These are phyloP conservation scores for Ganaspis brasiliensis DNA, from an alignment of 2,888 invertebrate species.

Conservation along the genomic window DNA sequence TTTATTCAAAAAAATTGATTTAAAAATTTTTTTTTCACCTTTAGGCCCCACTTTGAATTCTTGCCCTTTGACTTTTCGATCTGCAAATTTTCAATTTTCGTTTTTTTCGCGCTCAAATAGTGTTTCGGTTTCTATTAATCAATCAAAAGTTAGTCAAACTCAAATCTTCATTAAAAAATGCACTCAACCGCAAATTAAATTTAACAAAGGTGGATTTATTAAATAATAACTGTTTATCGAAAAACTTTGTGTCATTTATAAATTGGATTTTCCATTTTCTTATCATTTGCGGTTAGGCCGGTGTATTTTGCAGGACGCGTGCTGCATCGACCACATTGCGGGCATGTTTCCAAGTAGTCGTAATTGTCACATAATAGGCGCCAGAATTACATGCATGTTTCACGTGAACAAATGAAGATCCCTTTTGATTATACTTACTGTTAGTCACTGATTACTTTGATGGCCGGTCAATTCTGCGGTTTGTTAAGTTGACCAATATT, in stretches of 20 bases:
- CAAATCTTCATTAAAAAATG: no score
- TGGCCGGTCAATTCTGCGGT: slow-evolving; percentile 41
- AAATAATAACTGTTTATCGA: slow-evolving; percentile 9
- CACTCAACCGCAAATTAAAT: no score
- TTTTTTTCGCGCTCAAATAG: no score
- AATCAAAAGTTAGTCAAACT: no score
- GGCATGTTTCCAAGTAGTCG: slow-evolving; percentile 47
- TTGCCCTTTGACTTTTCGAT: no score
- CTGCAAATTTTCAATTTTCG: no score
- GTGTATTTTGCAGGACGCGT: slow-evolving; percentile 50
- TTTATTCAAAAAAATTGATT: no score
- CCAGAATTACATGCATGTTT: slow-evolving; percentile 36
- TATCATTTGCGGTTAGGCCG: slow-evolving; percentile 2
- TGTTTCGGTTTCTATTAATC: no score
- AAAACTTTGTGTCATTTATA: not conserved
- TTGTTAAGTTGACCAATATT: slow-evolving; percentile 55
- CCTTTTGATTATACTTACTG: not conserved
- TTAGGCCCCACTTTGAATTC: no score
- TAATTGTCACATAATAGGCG: slow-evolving; percentile 45
- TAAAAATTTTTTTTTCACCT: no score
- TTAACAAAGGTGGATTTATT: not conserved
- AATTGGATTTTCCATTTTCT: not conserved
- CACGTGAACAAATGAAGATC: not conserved
- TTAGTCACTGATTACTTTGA: slow-evolving; percentile 56
- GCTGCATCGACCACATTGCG: slow-evolving; percentile 50